Conservation (phyloP, 2,113 vertebrate species). For the Puffinus mauretanicus region DNA sequence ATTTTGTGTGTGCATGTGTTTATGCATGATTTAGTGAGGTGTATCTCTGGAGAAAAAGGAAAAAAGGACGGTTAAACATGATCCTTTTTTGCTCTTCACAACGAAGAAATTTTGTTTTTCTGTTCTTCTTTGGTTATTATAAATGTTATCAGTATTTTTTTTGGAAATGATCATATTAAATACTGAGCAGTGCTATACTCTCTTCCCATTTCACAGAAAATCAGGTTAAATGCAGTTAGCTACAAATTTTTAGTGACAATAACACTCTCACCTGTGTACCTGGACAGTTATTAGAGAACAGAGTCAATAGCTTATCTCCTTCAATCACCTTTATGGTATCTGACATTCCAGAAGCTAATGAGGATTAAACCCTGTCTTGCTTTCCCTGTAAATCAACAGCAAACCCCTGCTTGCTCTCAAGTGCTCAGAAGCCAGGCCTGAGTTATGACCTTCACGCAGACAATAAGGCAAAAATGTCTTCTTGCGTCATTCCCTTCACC, state of each 20-base stretch:
- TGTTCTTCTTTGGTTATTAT: neutral
- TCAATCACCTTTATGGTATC: neutral
- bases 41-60: neutral
- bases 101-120: neutral
- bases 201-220: neutral
- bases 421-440: neutral
- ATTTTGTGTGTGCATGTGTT: neutral
- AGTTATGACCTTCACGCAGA: neutral
- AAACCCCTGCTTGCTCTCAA: neutral
- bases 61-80: fast-evolving
- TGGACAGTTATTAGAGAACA: neutral
- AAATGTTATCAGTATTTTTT: neutral
- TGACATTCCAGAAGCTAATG: neutral
- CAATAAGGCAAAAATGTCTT: neutral
- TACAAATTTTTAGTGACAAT: neutral
- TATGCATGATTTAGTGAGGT: neutral
- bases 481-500: neutral
- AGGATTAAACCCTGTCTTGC: neutral
- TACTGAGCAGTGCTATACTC: neutral
- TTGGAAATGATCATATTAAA: neutral
- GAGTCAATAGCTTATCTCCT: neutral
- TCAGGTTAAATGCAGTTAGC: neutral
- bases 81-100: neutral
- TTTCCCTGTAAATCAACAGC: neutral
- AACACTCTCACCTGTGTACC: neutral